Evolutionary conservation across 2,797 vertebrate genomes (phyloP).

Genomic region (Phrynocephalus forsythii): DNA sequence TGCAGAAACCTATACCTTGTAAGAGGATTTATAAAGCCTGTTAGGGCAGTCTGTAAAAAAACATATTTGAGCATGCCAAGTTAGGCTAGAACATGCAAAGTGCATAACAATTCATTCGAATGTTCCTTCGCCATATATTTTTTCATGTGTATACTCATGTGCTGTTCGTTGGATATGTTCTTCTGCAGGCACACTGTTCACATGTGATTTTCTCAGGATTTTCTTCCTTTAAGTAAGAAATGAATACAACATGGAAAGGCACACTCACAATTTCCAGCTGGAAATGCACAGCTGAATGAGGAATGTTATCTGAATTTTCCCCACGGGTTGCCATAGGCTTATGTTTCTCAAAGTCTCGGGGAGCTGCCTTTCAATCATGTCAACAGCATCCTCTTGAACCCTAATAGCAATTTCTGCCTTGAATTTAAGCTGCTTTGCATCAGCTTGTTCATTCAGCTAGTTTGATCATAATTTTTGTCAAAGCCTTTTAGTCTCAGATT

Average conservation of each 20-base stretch:
- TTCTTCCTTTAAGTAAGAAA: slow-evolving; percentile 54
- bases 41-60: no score
- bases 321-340: slow-evolving; percentile 22
- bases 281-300: slow-evolving; percentile 45
- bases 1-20: no score
- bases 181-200: slow-evolving; percentile 42
- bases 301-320: slow-evolving; percentile 51
- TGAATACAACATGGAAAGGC: slow-evolving; percentile 30
- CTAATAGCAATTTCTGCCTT: slow-evolving; percentile 63
- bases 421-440: slow-evolving; percentile 56
- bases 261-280: slow-evolving; percentile 62
- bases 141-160: neutral
- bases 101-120: no score
- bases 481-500: slow-evolving; percentile 34
- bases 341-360: slow-evolving; percentile 48
- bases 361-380: slow-evolving; percentile 59
- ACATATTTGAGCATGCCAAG: no score
- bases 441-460: slow-evolving; percentile 47
- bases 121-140: neutral
- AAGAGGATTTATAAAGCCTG: no score
- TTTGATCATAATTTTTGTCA: slow-evolving; percentile 43
- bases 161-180: slow-evolving; percentile 20
- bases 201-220: slow-evolving; percentile 61
- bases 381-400: slow-evolving; percentile 55
- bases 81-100: no score